Evolutionary conservation across 2,888 invertebrate genomes (phyloP).

Genomic region (Drosophila aldrichi): DNA sequence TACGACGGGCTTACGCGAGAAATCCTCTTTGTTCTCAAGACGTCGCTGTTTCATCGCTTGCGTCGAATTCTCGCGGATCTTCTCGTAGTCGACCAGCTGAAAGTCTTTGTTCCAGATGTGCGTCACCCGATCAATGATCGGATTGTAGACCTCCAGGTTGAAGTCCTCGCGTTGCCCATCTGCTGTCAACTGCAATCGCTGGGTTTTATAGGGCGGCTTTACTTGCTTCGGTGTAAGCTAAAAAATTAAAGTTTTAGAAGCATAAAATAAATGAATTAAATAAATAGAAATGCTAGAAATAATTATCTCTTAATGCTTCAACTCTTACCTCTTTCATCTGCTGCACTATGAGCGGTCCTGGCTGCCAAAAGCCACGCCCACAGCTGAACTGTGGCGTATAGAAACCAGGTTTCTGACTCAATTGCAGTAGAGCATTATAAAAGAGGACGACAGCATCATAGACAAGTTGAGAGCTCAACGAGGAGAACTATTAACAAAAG

Average conservation of each 20-base stretch:
- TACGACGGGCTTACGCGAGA: slow-evolving; percentile 87
- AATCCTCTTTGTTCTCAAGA: slow-evolving; percentile 84
- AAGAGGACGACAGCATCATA: slow-evolving; percentile 97
- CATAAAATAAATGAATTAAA: background rate
- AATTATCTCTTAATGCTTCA: background rate
- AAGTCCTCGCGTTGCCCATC: slow-evolving; percentile 88
- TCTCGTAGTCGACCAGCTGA: slow-evolving; percentile 67
- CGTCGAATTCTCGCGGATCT: slow-evolving; percentile 70
- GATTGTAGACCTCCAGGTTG: slow-evolving; percentile 86
- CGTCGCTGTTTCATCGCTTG: slow-evolving; percentile 82
- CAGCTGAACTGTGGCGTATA: slow-evolving; percentile 73
- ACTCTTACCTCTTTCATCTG: slow-evolving; percentile 88
- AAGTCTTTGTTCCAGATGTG: slow-evolving; percentile 83
- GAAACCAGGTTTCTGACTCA: slow-evolving; percentile 54
- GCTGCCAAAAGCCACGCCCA: slow-evolving; percentile 85
- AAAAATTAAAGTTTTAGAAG: no score
- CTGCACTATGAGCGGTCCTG: slow-evolving; percentile 88
- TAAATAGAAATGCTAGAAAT: no score
- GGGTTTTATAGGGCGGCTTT: slow-evolving; percentile 87
- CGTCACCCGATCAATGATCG: slow-evolving; percentile 84
- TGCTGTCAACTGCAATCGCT: slow-evolving; percentile 85
- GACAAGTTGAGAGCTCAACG: slow-evolving; percentile 87
- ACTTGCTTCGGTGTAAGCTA: slow-evolving; percentile 88
- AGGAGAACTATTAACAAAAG: slow-evolving; percentile 43
- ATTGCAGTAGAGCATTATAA: slow-evolving; percentile 90